phyloP scores from a whole-genome alignment of 1,140 invertebrate species.

The Sarcophaga bullata region DNA sequence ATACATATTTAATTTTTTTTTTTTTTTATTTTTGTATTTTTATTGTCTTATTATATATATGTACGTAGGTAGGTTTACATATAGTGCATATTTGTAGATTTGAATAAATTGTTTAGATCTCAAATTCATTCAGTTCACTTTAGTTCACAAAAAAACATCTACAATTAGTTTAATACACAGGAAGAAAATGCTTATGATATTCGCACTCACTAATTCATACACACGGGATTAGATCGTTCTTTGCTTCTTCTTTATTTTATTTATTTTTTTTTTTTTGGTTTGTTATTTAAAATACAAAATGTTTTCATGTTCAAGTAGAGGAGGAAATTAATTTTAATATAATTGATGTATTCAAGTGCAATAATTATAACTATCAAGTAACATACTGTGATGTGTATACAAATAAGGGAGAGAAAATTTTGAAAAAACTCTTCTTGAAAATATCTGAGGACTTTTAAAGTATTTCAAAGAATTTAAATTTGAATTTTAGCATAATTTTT shows the following conservation, averaged over 20 bases:
- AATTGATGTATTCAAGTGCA: constrained; percentile 31
- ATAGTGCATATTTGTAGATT: constrained; percentile 20
- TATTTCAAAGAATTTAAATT: background rate
- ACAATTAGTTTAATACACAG: constrained; percentile 32
- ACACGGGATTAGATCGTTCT: constrained; percentile 10
- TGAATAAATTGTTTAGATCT: constrained; percentile 27
- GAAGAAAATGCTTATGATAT: constrained; percentile 35
- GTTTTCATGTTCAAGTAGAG: constrained; percentile 19
- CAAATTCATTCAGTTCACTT: constrained; percentile 29
- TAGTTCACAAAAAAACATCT: too few species aligned
- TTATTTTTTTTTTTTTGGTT: background rate
- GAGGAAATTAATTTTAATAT: constrained; percentile 29
- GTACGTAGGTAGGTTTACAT: background rate
- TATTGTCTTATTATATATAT: too few species aligned
- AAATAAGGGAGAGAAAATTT: background rate
- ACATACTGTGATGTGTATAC: too few species aligned
- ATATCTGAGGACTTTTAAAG: background rate
- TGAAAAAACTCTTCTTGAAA: background rate
- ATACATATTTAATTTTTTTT: too few species aligned
- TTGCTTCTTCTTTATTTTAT: too few species aligned
- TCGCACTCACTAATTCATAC: constrained; percentile 4
- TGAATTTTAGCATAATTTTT: background rate
- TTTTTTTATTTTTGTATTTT: too few species aligned
- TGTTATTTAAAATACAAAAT: background rate
- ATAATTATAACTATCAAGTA: background rate